Evolutionary conservation across 2,113 vertebrate species (phyloP).

Genomic region (Reinhardtius hippoglossoides): DNA sequence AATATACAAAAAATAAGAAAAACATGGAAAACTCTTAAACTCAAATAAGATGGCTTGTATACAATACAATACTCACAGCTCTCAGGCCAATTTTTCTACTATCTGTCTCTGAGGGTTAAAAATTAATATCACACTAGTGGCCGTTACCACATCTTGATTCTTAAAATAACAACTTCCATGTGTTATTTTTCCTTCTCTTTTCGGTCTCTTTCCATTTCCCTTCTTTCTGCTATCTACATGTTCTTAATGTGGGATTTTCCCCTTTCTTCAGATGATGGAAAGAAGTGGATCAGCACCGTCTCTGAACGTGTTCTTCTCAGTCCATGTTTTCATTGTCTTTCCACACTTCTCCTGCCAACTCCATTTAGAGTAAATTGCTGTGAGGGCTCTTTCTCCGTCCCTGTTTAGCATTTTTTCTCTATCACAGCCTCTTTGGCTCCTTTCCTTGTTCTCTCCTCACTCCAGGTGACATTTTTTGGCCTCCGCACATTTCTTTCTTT

Average conservation of each 20-base stretch:
- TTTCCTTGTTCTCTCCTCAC: conserved; percentile 51
- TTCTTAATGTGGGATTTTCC: conserved; percentile 17
- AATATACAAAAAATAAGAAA: too few relatives aligned
- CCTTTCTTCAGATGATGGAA: conserved; percentile 30
- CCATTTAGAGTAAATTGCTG: neutral
- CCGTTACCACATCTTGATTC: neutral
- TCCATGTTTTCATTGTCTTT: conserved; percentile 22
- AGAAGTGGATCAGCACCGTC: neutral
- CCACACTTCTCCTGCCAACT: conserved; percentile 7
- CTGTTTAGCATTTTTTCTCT: conserved; percentile 41
- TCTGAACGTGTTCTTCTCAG: conserved; percentile 6
- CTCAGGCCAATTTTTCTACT: neutral
- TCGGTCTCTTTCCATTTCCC: conserved; percentile 44
- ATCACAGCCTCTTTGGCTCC: conserved; percentile 45
- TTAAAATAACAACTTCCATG: conserved; percentile 34
- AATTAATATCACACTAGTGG: neutral
- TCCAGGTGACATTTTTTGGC: conserved; percentile 71
- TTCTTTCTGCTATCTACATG: conserved; percentile 8
- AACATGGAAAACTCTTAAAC: too few relatives aligned
- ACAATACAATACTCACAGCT: neutral
- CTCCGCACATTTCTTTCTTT: conserved; percentile 40
- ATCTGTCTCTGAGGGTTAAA: neutral
- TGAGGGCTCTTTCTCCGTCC: neutral
- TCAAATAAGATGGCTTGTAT: too few relatives aligned
- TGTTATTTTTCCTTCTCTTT: conserved; percentile 7